Evolutionary conservation across 2,888 invertebrate genomes (phyloP).

Genomic region (Ptycholaimellus sp.): DNA sequence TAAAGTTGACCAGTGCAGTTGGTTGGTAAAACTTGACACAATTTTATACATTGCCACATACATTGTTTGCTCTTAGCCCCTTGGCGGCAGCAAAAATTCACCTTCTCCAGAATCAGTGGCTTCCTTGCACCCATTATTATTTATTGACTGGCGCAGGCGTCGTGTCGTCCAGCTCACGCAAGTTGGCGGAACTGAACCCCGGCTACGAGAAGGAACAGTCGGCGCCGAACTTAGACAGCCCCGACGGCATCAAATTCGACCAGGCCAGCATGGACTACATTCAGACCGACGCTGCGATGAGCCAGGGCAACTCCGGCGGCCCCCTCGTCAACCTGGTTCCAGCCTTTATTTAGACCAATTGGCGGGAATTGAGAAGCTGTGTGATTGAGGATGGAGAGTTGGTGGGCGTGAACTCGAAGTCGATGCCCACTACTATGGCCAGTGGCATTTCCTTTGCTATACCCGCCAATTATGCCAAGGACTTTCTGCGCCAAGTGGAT

Average conservation of each 20-base stretch:
- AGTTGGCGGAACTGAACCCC: no score
- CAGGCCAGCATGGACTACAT: not conserved
- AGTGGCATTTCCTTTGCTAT: slow-evolving; percentile 1
- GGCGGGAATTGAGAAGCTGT: not conserved
- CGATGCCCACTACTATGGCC: slow-evolving; percentile 43
- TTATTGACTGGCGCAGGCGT: no score
- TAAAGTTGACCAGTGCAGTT: no score
- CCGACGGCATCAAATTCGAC: not conserved
- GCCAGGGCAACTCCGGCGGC: slow-evolving; percentile 83
- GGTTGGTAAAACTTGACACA: no score
- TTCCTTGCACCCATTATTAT: no score
- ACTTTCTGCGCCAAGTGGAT: no score
- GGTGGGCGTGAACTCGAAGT: slow-evolving; percentile 76
- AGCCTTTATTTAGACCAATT: not conserved
- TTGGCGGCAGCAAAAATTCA: no score
- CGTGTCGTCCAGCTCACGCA: no score
- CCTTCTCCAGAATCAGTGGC: no score
- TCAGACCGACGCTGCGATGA: slow-evolving; percentile 40
- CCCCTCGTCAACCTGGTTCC: slow-evolving; percentile 55
- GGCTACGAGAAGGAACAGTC: no score
- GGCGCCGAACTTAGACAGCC: not conserved
- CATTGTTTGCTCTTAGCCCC: no score
- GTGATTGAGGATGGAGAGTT: slow-evolving; percentile 50
- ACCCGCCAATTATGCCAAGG: not conserved
- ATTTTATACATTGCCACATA: no score